These are phyloP conservation scores for Ceryle rudis DNA, from an alignment of 2,797 vertebrate species.

Conservation along the genomic window DNA sequence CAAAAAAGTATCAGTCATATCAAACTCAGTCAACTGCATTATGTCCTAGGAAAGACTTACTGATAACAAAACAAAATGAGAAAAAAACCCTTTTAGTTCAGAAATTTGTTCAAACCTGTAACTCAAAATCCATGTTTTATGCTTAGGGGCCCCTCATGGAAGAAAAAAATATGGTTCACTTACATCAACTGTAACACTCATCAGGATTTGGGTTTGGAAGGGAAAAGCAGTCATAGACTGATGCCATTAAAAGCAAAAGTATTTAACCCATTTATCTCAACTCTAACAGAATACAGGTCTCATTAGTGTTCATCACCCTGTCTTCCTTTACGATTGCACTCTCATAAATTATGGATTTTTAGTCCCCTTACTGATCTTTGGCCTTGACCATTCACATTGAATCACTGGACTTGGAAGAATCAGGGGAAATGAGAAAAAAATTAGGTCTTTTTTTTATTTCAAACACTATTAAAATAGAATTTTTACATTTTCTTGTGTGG, in stretches of 20 bases:
- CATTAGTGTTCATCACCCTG: not conserved
- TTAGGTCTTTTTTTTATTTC: not conserved
- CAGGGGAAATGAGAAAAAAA: not conserved
- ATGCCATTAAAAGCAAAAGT: not conserved
- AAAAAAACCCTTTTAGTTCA: not conserved
- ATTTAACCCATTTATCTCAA: not conserved
- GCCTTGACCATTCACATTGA: not conserved
- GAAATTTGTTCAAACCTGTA: not conserved
- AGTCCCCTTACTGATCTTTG: not conserved
- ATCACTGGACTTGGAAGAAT: not conserved
- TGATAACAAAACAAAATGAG: not conserved
- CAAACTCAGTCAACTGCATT: not conserved
- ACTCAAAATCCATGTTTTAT: not conserved
- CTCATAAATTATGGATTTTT: not conserved
- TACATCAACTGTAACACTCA: not conserved
- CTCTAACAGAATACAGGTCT: not conserved
- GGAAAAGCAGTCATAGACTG: not conserved
- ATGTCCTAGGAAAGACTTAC: not conserved
- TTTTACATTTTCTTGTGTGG: not conserved
- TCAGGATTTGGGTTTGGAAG: not conserved
- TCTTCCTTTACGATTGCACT: not conserved
- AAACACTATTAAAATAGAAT: not conserved
- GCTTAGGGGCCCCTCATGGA: not conserved
- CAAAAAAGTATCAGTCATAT: not conserved
- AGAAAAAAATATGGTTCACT: not conserved